phyloP scores from a whole-genome alignment of 2,113 vertebrate genomes.

The Myrmophylax atrothorax region DNA sequence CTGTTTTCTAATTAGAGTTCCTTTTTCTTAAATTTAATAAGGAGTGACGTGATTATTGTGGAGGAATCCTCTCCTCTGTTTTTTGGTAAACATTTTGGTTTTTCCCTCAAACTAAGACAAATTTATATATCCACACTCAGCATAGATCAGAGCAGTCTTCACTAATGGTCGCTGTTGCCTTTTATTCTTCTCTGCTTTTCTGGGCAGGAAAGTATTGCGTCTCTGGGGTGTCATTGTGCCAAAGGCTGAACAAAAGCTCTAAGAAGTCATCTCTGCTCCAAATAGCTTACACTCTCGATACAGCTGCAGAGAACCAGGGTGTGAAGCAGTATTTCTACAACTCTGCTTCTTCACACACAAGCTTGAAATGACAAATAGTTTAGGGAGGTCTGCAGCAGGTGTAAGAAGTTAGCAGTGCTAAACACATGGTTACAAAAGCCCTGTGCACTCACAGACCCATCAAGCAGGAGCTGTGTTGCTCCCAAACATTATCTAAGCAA shows the following conservation, averaged over 20 bases:
- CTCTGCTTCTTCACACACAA: background rate
- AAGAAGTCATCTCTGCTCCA: background rate
- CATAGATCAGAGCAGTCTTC: slow-evolving; percentile 50
- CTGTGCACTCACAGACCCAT: background rate
- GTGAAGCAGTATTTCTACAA: background rate
- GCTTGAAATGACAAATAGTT: background rate
- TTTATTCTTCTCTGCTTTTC: background rate
- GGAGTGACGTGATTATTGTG: no score
- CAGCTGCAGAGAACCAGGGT: background rate
- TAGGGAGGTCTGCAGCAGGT: background rate
- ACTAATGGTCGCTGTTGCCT: background rate
- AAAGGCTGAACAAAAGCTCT: background rate
- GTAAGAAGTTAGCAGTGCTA: background rate
- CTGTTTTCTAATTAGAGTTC: no score
- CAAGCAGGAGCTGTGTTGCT: background rate
- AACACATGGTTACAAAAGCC: background rate
- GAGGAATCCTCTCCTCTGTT: no score
- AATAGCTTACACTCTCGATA: background rate
- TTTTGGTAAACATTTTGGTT: no score
- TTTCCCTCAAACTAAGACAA: background rate
- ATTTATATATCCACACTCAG: slow-evolving; percentile 72
- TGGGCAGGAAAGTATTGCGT: background rate
- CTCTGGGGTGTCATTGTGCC: background rate
- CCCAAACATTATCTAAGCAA: background rate
- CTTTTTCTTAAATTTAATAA: no score